phyloP scores from a whole-genome alignment of 2,797 vertebrate species.

The Alcedo quadribrachys region DNA sequence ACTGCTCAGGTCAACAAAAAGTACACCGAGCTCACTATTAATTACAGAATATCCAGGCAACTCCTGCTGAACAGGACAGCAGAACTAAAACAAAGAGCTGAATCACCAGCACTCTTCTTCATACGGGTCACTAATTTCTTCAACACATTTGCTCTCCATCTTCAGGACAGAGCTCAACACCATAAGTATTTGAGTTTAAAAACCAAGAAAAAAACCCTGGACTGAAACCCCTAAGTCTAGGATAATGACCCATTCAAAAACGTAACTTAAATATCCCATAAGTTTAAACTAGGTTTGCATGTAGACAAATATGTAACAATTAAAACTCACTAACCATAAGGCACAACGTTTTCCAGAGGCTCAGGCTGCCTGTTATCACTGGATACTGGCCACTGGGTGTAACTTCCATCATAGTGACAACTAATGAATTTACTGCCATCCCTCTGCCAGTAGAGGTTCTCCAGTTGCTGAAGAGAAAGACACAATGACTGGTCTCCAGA shows the following conservation, averaged over 20 bases:
- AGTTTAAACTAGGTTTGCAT: background rate
- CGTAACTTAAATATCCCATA: background rate
- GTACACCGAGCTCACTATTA: slow-evolving; percentile 20
- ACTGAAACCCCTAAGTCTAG: background rate
- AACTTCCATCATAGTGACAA: slow-evolving; percentile 95
- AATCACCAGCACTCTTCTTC: slow-evolving; percentile 11
- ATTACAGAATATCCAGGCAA: slow-evolving; percentile 45
- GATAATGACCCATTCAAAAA: background rate
- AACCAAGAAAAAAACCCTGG: background rate
- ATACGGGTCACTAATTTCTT: background rate
- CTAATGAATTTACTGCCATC: slow-evolving; percentile 89
- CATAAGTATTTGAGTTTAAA: background rate
- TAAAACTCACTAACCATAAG: slow-evolving; percentile 86
- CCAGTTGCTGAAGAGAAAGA: slow-evolving; percentile 84
- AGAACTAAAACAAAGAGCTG: background rate
- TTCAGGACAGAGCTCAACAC: background rate
- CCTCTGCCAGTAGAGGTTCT: slow-evolving; percentile 93
- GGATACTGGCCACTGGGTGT: slow-evolving; percentile 87
- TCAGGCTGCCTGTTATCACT: slow-evolving; percentile 76
- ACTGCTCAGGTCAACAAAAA: background rate
- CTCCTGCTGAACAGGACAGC: slow-evolving; percentile 36
- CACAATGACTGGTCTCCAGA: slow-evolving; percentile 8
- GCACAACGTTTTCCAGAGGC: slow-evolving; percentile 87
- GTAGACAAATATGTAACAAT: background rate
- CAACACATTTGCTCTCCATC: background rate